Conservation (phyloP, 2,797 vertebrate genomes). For the Spondyliosoma cantharus region DNA sequence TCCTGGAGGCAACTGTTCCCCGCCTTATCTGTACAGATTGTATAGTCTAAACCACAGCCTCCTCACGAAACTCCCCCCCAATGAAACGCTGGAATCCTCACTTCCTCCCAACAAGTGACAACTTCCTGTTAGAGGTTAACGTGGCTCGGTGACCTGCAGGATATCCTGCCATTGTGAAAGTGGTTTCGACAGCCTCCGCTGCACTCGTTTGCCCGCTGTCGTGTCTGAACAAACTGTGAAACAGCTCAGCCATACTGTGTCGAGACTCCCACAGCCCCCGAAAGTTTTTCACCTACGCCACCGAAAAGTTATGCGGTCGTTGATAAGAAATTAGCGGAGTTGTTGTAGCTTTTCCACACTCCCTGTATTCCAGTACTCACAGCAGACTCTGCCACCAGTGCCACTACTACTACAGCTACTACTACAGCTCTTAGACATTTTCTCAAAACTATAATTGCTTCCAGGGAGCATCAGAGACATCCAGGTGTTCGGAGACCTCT, state of each 20-base stretch:
- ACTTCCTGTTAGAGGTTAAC: constrained; percentile 81
- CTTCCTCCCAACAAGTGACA: constrained; percentile 82
- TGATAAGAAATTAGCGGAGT: constrained; percentile 16
- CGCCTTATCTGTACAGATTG: constrained; percentile 31
- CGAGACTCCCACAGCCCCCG: constrained; percentile 9
- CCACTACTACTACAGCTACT: constrained; percentile 1
- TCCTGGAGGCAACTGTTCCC: constrained; percentile 35
- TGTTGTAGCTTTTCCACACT: constrained; percentile 9
- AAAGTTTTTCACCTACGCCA: constrained; percentile 53
- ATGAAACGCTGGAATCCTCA: constrained; percentile 76
- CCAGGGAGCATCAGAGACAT: constrained; percentile 75
- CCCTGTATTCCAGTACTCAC: constrained; percentile 36
- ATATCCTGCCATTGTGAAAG: constrained; percentile 86
- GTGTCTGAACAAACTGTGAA: constrained; percentile 66
- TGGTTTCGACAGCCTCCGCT: constrained; percentile 75
- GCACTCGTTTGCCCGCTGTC: constrained; percentile 64
- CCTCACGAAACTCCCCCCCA: constrained; percentile 54
- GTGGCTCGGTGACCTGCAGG: constrained; percentile 82
- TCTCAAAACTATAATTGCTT: constrained; percentile 69
- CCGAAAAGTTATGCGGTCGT: constrained; percentile 39
- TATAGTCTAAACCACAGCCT: constrained; percentile 50
- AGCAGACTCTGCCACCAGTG: constrained; percentile 24
- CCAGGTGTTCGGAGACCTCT: constrained; percentile 82
- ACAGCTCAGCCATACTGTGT: constrained; percentile 22
- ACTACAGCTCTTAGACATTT: constrained; percentile 56